phyloP scores from a whole-genome alignment of 2,797 vertebrate species.

The Coccyzus lansbergi region DNA sequence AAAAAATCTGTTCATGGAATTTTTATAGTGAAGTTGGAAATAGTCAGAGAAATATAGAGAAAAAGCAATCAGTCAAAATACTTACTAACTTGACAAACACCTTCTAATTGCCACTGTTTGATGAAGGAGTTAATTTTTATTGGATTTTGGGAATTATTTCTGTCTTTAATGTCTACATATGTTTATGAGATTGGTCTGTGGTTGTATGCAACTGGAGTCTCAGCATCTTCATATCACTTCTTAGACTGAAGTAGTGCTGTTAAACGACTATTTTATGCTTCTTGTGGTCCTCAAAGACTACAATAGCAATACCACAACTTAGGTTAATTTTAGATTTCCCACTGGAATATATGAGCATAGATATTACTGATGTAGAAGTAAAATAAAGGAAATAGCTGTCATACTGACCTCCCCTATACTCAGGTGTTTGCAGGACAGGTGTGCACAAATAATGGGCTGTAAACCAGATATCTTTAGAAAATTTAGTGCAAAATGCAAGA shows the following conservation, averaged over 20 bases:
- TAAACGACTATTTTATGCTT: background rate
- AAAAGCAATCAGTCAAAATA: background rate
- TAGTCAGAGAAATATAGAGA: background rate
- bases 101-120: background rate
- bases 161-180: background rate
- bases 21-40: background rate
- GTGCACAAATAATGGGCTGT: background rate
- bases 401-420: background rate
- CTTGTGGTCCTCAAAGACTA: background rate
- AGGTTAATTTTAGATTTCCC: constrained; percentile 21
- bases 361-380: background rate
- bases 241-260: background rate
- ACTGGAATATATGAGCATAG: background rate
- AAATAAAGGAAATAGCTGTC: background rate
- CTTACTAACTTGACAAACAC: background rate
- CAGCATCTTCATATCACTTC: background rate
- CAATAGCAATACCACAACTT: background rate
- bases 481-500: background rate
- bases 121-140: background rate
- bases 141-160: background rate
- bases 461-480: background rate
- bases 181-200: background rate
- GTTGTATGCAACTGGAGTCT: background rate
- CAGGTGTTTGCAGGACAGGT: background rate
- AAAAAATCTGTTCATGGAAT: background rate